A percentile compares a stretch with the other conserved stretches of the same genome.
phyloP scores from a whole-genome alignment of 2,797 vertebrate species.

The Catharus ustulatus region DNA sequence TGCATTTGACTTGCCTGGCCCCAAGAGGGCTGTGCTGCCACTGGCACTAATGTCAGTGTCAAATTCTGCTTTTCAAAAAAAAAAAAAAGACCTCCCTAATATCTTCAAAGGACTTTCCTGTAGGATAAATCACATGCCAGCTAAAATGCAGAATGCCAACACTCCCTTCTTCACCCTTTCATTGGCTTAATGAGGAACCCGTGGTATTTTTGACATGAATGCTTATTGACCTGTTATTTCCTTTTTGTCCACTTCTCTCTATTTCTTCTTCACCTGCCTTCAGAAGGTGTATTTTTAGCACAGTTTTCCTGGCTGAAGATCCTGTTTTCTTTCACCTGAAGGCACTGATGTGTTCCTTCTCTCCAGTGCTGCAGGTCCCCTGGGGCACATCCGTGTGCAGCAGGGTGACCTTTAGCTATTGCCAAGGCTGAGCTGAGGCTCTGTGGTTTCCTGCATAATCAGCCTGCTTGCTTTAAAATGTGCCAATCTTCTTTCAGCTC shows the following conservation, averaged over 20 bases:
- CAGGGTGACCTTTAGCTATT: neutral
- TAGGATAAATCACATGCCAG: neutral
- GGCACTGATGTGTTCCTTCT: neutral
- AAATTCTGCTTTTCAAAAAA: neutral
- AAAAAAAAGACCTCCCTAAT: neutral
- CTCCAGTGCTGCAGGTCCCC: neutral
- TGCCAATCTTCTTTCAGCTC: neutral
- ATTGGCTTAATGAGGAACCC: neutral
- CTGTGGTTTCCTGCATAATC: conserved; percentile 1
- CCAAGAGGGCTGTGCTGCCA: neutral
- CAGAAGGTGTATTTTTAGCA: neutral
- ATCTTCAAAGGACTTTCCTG: neutral
- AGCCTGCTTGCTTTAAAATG: conserved; percentile 2
- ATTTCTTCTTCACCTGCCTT: neutral
- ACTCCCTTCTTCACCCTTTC: neutral
- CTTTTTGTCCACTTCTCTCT: neutral
- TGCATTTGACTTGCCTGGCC: neutral
- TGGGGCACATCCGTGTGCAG: neutral
- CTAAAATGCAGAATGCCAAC: neutral
- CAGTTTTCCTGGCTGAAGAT: conserved; percentile 1
- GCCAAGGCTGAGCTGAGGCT: neutral
- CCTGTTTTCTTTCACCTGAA: neutral
- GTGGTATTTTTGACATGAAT: neutral
- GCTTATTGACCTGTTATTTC: neutral
- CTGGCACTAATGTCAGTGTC: neutral